Evolutionary conservation across 2,888 invertebrate species (phyloP).

Genomic region (Lycia hirtaria): DNA sequence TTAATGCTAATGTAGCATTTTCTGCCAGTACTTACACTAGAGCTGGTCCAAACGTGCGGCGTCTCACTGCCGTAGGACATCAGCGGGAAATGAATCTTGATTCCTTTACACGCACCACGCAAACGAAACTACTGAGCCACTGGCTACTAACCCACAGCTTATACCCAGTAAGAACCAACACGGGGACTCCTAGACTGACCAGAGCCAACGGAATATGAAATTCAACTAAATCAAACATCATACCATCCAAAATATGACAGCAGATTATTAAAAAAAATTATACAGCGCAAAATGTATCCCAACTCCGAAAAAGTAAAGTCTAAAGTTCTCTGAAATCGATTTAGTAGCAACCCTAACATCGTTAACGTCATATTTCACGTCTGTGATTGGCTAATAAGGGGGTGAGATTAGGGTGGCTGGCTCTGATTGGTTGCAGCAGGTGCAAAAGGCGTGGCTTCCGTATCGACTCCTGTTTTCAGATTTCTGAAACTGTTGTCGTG

Average conservation of each 20-base stretch:
- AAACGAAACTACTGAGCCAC: slow-evolving; percentile 47
- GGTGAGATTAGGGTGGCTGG: slow-evolving; percentile 60
- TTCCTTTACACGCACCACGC: slow-evolving; percentile 61
- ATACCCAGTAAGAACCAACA: neutral
- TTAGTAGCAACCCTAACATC: slow-evolving; percentile 56
- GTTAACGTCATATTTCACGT: slow-evolving; percentile 68
- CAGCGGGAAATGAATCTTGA: slow-evolving; percentile 85
- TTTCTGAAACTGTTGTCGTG: slow-evolving; percentile 34
- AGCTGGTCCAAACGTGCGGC: slow-evolving; percentile 84
- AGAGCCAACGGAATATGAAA: slow-evolving; percentile 48
- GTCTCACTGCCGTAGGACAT: slow-evolving; percentile 84
- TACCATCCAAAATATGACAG: slow-evolving; percentile 60
- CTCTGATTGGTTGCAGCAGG: slow-evolving; percentile 71
- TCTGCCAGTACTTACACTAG: slow-evolving; percentile 73
- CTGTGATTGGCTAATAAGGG: slow-evolving; percentile 62
- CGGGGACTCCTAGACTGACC: slow-evolving; percentile 39
- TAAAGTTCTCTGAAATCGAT: slow-evolving; percentile 29
- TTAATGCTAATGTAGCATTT: too few species aligned
- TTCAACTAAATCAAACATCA: slow-evolving; percentile 74
- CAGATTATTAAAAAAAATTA: slow-evolving; percentile 60
- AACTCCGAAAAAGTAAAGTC: slow-evolving; percentile 1
- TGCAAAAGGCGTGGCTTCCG: slow-evolving; percentile 61
- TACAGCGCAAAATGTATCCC: slow-evolving; percentile 39
- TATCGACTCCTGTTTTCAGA: slow-evolving; percentile 60
- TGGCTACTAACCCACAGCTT: slow-evolving; percentile 5